Conservation (phyloP, 2,888 invertebrate species). For the Argynnis bischoffii region DNA sequence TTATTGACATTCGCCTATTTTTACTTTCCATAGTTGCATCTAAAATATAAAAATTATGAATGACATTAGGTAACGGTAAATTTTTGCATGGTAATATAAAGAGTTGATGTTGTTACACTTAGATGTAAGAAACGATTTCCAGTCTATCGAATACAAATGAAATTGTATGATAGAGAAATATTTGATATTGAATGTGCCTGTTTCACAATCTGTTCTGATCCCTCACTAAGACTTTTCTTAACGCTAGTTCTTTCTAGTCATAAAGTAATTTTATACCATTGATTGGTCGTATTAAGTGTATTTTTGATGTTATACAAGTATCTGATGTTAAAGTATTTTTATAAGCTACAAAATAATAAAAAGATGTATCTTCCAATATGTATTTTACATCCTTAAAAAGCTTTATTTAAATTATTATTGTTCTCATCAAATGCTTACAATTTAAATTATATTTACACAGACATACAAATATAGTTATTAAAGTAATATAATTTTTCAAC, state of each 20-base stretch:
- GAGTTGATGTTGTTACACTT: conserved; percentile 27
- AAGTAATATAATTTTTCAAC: no score
- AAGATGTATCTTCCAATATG: conserved; percentile 9
- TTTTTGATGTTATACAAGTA: conserved; percentile 75
- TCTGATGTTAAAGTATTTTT: conserved; percentile 73
- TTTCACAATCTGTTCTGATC: conserved; percentile 39
- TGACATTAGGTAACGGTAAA: conserved; percentile 6
- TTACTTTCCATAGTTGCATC: not conserved
- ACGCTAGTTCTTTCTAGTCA: conserved; percentile 31
- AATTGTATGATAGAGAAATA: conserved; percentile 7
- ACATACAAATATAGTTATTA: no score
- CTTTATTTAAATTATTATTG: no score
- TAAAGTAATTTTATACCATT: conserved; percentile 52
- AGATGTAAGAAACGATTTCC: conserved; percentile 15
- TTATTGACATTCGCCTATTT: no score
- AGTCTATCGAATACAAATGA: conserved; percentile 18
- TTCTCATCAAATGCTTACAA: no score
- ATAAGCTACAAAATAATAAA: conserved; percentile 50
- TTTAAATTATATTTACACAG: no score
- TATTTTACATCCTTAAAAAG: conserved; percentile 9
- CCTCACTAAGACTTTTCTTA: conserved; percentile 40
- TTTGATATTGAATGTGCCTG: conserved; percentile 50
- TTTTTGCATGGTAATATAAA: conserved; percentile 14
- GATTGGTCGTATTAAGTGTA: conserved; percentile 55
- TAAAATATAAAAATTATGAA: not conserved